Conservation (phyloP, 2,888 invertebrate genomes). For the Strigamia transsilvanica region DNA sequence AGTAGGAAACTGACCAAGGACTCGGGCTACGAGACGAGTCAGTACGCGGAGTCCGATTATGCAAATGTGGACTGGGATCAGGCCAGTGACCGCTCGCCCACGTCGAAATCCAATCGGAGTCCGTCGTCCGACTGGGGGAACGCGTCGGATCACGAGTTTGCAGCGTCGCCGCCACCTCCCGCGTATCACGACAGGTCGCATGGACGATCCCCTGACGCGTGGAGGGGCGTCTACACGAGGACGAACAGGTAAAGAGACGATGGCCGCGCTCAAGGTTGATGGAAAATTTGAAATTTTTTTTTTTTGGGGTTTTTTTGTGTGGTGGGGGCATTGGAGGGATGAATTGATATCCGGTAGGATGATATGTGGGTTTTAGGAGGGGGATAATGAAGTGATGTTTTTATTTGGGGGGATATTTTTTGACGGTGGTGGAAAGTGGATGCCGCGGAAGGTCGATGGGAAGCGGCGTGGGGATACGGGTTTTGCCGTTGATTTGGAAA, state of each 20-base stretch:
- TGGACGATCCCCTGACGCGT: not conserved
- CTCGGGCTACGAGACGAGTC: conserved; percentile 61
- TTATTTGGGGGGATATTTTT: too few relatives aligned
- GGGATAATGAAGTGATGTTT: not conserved
- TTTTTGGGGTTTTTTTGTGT: not conserved
- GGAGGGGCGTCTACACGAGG: not conserved
- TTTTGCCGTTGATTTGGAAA: too few relatives aligned
- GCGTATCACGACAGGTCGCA: not conserved
- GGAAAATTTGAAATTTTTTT: not conserved
- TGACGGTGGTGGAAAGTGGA: too few relatives aligned
- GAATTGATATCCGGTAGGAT: too few relatives aligned
- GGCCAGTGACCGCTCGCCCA: conserved; percentile 52
- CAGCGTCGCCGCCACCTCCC: not conserved
- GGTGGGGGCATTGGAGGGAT: too few relatives aligned
- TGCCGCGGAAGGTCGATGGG: too few relatives aligned
- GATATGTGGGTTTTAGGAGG: too few relatives aligned
- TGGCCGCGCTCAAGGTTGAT: not conserved
- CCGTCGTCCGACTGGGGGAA: conserved; percentile 33
- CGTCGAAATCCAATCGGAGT: conserved; percentile 51
- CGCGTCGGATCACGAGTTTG: conserved; percentile 17
- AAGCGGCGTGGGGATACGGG: too few relatives aligned
- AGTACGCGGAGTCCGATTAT: conserved; percentile 56
- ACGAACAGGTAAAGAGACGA: not conserved
- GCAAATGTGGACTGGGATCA: conserved; percentile 55
- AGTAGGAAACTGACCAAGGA: conserved; percentile 61